Evolutionary conservation across 2,888 invertebrate genomes (phyloP), one percentile per base, ranked within the genome.

Genomic region (Lordiphosa andalusiaca): DNA sequence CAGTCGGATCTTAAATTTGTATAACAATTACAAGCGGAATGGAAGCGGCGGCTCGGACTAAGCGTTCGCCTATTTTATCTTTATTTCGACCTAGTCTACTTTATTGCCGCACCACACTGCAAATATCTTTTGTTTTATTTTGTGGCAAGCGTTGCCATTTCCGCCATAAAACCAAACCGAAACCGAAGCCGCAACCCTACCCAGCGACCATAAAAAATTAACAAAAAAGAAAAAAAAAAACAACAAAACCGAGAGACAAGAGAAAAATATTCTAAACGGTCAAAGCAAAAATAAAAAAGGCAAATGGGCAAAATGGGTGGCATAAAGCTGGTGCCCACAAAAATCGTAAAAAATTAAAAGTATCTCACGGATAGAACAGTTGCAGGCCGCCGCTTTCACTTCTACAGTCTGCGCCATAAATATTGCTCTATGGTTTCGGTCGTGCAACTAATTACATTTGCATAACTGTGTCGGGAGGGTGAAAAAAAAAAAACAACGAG

Each of bases 401-500:
- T 35, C 35, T 53, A 80, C 80, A 75, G 80, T 80, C 67, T 75
- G 69, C 60, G 71, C 83, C 80, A 83, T 83, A 83, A 83, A 76
- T 76, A 78, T 76, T 76, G 80, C 83, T 83, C 67, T 83, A 72
- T 83, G 76, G 76, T 72, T 73, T 73, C 66, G 81, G 67, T 69
- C 82, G 71, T 81, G 84, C 81, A 80, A 80, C 78, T 80, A 80
- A 80, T 80, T 84, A 84, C 78, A 80, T 80, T 80, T 80, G 84
- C 78, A 80, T 80, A 69, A 69, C 69, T 69, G 65, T 69, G 61
- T 42, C 61, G 65, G 21, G 39, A 51, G n/a, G n/a, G n/a, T n/a
- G n/a, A 40, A 38, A 37, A 21, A 37, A 47, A 55, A 46, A 40
- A 30, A 52, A 64, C 53, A 53, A 44, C 53, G 41, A 53, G 40